These are phyloP conservation scores for Sceloporus undulatus DNA, from an alignment of 2,113 vertebrate genomes.

Conservation along the genomic window DNA sequence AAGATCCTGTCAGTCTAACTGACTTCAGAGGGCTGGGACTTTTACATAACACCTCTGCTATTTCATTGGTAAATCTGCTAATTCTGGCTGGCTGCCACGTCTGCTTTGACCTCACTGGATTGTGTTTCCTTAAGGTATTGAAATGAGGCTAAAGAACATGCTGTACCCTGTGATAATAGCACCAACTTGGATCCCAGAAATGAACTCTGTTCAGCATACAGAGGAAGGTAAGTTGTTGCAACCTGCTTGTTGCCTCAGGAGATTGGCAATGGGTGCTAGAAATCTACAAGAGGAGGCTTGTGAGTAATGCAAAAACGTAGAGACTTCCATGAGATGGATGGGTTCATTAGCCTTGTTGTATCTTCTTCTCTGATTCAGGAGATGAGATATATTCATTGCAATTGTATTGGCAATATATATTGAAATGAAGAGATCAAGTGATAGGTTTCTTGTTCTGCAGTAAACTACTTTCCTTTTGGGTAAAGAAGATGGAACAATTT, in stretches of 20 bases:
- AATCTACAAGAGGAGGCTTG: neutral
- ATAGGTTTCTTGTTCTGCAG: neutral
- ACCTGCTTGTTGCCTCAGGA: neutral
- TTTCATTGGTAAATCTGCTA: constrained; percentile 1
- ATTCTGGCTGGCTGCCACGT: constrained; percentile 2
- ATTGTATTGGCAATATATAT: neutral
- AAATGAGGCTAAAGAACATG: constrained; percentile 94
- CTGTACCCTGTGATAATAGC: constrained; percentile 91
- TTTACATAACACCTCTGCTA: neutral
- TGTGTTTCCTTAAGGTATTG: constrained; percentile 82
- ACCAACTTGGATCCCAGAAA: constrained; percentile 87
- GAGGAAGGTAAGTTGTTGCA: constrained; percentile 81
- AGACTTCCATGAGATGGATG: neutral
- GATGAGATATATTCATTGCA: neutral
- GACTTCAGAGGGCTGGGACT: neutral
- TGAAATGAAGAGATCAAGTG: neutral
- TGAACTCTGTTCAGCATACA: constrained; percentile 82
- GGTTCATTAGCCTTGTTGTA: too few species aligned
- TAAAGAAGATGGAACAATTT: neutral
- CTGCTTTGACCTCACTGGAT: constrained; percentile 17
- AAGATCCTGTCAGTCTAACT: neutral
- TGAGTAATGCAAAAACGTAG: constrained; percentile 7
- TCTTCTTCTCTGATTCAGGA: neutral
- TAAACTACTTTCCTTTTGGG: neutral
- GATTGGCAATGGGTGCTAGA: neutral